Base-by-base conservation (phyloP, 2,888 invertebrate species). In the Tipula lateralis region DNA sequence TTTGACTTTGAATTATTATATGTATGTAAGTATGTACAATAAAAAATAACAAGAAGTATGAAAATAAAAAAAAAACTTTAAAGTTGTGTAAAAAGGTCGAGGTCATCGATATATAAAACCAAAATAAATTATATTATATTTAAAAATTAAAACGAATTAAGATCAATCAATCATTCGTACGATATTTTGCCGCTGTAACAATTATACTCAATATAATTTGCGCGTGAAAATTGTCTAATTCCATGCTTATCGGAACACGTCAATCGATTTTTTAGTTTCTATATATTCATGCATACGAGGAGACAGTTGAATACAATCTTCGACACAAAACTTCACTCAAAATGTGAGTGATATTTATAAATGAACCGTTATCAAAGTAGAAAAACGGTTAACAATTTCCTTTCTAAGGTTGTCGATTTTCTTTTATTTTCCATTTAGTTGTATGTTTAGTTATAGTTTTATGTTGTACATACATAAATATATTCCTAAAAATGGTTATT, bases 401-500 rank as follows among this genome's bases (percentile, higher is more conserved):
- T 66, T 66, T 66, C 66, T 24, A 66, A 66, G 66, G 66, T 66
- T 66, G 66, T 66, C 9, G 12, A 66, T 66, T 66, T 66, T 66
- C n/a, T 50, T 50, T 50, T 44, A 24, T 66, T 66, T 66, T 24
- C 66, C 66, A 66, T 66, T 66, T 66, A 66, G 66, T 1, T 66
- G 24, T 66, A 9, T 66, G 66, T 24, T 19, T 24, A 24, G n/a
- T 50, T 50, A 16, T 50, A 50, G 16, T 50, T 50, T 66, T 44
- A 16, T 44, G n/a, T 44, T 66, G 24, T 66, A 66, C 44, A 44
- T 24, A n/a, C n/a, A n/a, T n/a, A n/a, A n/a, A n/a, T n/a, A 16
- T 44, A 66, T 66, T 66, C 66, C 66, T 66, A 66, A 24, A 66
- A 66, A 66, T 66, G 66, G 66, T 66, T 66, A 66, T 66, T 66